phyloP scores from a whole-genome alignment of 2,797 vertebrate genomes.

The Heterohyrax brucei region DNA sequence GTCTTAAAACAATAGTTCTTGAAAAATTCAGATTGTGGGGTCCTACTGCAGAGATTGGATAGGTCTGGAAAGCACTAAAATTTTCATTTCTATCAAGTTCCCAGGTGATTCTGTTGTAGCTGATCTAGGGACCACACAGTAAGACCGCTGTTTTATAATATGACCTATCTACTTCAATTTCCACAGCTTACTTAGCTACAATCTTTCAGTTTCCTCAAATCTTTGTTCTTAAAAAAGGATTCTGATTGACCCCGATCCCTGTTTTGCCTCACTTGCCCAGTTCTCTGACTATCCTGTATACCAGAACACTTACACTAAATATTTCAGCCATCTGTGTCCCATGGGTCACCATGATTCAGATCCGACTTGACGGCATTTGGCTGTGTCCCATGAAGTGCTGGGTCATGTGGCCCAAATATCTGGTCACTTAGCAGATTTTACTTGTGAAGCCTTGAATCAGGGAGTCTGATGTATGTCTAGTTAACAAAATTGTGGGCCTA shows the following conservation, averaged over 20 bases:
- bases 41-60: background rate
- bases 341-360: no score
- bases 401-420: no score
- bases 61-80: background rate
- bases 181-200: background rate
- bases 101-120: background rate
- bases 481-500: conserved; percentile 21
- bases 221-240: background rate
- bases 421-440: background rate
- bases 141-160: background rate
- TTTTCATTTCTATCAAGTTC: background rate
- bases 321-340: background rate
- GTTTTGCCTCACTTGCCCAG: background rate
- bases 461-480: background rate
- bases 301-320: background rate
- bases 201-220: background rate
- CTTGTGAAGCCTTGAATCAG: background rate
- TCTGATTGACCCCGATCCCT: background rate
- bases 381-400: no score
- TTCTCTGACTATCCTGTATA: background rate
- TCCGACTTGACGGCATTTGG: no score
- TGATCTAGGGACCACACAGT: background rate
- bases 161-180: background rate
- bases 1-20: background rate
- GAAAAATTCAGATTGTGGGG: background rate